Evolutionary conservation across 2,113 vertebrate species (phyloP).

Genomic region (Erinaceus europaeus): DNA sequence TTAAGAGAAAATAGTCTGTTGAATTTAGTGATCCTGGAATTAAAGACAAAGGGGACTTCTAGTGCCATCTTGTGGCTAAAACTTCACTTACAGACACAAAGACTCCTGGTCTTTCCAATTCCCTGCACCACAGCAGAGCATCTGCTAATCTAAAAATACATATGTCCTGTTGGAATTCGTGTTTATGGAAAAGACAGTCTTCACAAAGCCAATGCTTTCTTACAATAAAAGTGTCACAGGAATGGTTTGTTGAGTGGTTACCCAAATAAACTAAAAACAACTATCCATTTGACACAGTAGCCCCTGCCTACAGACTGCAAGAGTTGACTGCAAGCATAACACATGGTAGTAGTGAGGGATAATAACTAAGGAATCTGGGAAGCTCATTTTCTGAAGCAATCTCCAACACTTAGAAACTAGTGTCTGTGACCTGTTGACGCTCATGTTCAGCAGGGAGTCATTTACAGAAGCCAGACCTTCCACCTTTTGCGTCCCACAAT

Average conservation of each 20-base stretch:
- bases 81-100: constrained; percentile 24
- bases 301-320: not conserved
- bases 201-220: too few relatives aligned
- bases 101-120: not conserved
- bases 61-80: constrained; percentile 70
- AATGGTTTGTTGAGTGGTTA: too few relatives aligned
- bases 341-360: not conserved
- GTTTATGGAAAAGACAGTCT: constrained; percentile 8
- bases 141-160: not conserved
- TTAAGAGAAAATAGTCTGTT: not conserved
- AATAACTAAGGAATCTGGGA: not conserved
- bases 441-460: too few relatives aligned
- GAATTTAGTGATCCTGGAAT: constrained; percentile 2
- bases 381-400: not conserved
- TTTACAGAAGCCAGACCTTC: too few relatives aligned
- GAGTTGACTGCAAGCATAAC: constrained; percentile 1
- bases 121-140: not conserved
- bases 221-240: too few relatives aligned
- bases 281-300: not conserved
- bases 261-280: constrained; percentile 34
- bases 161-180: not conserved
- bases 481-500: too few relatives aligned
- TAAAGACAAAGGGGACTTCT: constrained; percentile 33
- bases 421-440: not conserved
- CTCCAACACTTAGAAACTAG: constrained; percentile 16